Evolutionary conservation across 2,797 vertebrate genomes (phyloP).

Genomic region (Periparus ater): DNA sequence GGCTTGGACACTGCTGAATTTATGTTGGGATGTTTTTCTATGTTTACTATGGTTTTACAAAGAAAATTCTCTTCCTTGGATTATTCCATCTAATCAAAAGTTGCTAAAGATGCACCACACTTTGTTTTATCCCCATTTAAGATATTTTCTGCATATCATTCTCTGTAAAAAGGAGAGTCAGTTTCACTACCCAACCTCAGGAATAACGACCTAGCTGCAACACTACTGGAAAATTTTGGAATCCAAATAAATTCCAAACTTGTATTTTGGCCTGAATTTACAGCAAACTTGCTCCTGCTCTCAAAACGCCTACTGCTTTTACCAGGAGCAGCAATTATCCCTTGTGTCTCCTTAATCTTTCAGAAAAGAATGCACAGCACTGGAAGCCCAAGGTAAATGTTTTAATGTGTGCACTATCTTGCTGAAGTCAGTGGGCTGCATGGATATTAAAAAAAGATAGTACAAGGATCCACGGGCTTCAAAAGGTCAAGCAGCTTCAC

Average conservation of each 20-base stretch:
- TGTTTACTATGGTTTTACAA: background rate
- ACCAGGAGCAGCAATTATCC: background rate
- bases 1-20: background rate
- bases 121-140: background rate
- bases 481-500: constrained; percentile 6
- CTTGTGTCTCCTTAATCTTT: background rate
- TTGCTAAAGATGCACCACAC: background rate
- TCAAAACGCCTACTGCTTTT: background rate
- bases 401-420: background rate
- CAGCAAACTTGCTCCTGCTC: background rate
- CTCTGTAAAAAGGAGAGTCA: background rate
- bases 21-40: background rate
- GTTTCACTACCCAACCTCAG: background rate
- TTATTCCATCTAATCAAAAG: background rate
- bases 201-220: background rate
- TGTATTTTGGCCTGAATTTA: background rate
- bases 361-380: background rate
- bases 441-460: background rate
- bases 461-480: background rate
- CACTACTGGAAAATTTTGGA: background rate
- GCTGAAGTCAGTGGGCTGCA: background rate
- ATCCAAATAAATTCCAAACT: constrained; percentile 10
- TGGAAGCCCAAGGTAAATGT: background rate
- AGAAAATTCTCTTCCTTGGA: background rate
- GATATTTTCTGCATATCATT: background rate